A percentile compares a stretch with the other conserved stretches of the same genome.
Conservation (phyloP, 2,113 vertebrate genomes). For the Pteropus alecto region DNA sequence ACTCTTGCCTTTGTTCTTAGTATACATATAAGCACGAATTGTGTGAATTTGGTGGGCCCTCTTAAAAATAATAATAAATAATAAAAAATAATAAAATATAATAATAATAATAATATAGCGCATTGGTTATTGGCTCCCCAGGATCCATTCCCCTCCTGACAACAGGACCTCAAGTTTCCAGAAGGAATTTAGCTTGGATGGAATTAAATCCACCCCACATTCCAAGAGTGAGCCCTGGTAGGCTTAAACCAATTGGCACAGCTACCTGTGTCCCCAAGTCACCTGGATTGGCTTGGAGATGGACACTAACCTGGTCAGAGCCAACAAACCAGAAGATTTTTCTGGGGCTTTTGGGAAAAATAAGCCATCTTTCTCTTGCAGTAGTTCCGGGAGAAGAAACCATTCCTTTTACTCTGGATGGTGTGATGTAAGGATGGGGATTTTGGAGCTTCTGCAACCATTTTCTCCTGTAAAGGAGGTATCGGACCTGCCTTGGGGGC, state of each 20-base stretch:
- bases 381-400: background rate
- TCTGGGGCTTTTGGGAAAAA: background rate
- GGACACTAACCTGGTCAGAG: background rate
- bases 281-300: background rate
- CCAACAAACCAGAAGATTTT: background rate
- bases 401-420: background rate
- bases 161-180: background rate
- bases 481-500: background rate
- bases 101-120: background rate
- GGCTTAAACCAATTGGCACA: background rate
- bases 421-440: background rate
- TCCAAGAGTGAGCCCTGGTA: background rate
- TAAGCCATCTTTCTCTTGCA: background rate
- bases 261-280: background rate
- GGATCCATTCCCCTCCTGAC: background rate
- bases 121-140: background rate
- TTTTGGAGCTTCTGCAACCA: background rate
- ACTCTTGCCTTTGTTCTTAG: background rate
- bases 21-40: background rate
- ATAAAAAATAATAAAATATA: too few relatives aligned
- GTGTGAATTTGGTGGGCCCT: background rate
- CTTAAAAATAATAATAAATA: background rate
- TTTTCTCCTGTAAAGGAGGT: background rate
- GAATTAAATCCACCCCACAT: background rate
- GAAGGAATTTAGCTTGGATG: background rate